A percentile compares a stretch with the other conserved stretches of the same genome.
Evolutionary conservation across 2,113 vertebrate species (phyloP).

Genomic region (Merops nubicus): DNA sequence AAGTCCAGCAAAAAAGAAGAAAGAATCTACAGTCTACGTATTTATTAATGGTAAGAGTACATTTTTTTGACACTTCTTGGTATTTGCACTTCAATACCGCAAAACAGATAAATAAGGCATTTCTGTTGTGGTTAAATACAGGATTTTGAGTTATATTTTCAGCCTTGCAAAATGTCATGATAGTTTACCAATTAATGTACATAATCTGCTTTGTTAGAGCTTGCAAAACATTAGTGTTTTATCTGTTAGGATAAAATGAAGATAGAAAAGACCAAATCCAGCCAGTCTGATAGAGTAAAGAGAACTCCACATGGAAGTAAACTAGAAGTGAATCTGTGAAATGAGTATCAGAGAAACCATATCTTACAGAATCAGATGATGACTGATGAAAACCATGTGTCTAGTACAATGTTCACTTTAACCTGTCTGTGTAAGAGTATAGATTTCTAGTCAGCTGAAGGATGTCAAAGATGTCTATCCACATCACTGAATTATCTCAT

Average conservation of each 20-base stretch:
- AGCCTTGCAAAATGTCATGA: neutral
- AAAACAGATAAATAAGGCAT: neutral
- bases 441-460: neutral
- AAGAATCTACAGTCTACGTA: conserved; percentile 83
- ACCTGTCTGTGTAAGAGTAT: neutral
- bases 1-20: conserved; percentile 69
- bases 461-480: neutral
- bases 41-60: conserved; percentile 92
- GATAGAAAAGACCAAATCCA: neutral
- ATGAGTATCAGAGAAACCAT: neutral
- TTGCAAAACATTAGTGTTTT: neutral
- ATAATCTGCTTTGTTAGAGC: neutral
- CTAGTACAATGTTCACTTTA: neutral
- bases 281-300: neutral
- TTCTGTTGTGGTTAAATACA: neutral
- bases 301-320: neutral
- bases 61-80: neutral
- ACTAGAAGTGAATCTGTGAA: neutral
- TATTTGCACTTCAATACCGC: neutral
- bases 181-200: neutral
- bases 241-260: neutral
- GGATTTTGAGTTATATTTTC: neutral
- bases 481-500: neutral
- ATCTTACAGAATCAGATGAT: neutral
- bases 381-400: neutral